Base-by-base conservation (phyloP, 2,797 vertebrate species). In the Enteromius treurensis region DNA sequence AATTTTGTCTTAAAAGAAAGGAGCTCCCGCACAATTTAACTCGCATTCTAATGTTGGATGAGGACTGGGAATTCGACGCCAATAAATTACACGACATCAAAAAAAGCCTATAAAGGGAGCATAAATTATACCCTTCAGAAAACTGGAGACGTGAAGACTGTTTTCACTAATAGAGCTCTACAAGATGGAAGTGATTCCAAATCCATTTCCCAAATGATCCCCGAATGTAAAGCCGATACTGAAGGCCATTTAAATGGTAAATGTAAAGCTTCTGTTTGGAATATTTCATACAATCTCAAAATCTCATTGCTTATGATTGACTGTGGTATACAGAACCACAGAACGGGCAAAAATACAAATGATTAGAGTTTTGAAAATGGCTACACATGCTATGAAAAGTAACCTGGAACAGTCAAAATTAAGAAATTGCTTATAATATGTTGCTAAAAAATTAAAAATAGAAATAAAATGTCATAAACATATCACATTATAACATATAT, bases 301-400 rank as follows among this genome's bases (percentile, higher is more conserved):
- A 91, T 91, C 91, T 94, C 92, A 93, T 94, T 95, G 93, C 91
- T 93, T 93, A 92, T 92, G 92, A 92, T 92, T 94, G 90, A 91
- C 90, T 7, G 73, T 90, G 91, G 91, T 89, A 91, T 92, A 89
- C 87, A 89, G 40, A 60, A 71, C 64, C 71, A 53, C 37, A 68
- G 15, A 65, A 26, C 0, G n/a, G 42, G 71, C 32, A 34, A 82
- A 76, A 45, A 17, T 49, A 60, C 5, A 58, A 82, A 51, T 15
- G 26, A 10, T 62, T 65, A 6, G 62, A 67, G n/a, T 76, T 76
- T 40, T 40, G 5, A 26, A 60, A 77, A 60, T 29, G 37, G 14
- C n/a, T 77, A 45, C n/a, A 60, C 29, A 55, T 21, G 2, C 3
- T 55, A 34, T 26, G 53, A 76, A 40, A 23, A 34, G 29, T 76